Percentiles rank a stretch among this genome's conserved stretches.
Evolutionary conservation across 2,888 invertebrate species (phyloP).

Genomic region (Taenaris catops): DNA sequence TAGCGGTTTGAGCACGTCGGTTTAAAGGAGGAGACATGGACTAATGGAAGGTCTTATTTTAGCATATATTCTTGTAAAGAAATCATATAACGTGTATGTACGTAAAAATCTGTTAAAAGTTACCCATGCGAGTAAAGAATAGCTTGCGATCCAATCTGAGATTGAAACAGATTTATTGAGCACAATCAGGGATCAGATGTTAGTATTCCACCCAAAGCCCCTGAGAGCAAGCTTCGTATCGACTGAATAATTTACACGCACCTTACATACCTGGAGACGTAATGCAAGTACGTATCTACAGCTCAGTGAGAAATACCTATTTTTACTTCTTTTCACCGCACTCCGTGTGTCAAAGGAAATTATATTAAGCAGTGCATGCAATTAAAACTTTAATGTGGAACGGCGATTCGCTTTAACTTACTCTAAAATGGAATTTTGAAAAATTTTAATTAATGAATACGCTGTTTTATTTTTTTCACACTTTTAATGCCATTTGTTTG

Average conservation of each 20-base stretch:
- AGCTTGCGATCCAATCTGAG: conserved; percentile 9
- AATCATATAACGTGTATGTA: too few species aligned
- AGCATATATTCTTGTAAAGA: too few species aligned
- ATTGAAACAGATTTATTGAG: conserved; percentile 56
- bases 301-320: conserved; percentile 40
- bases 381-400: conserved; percentile 19
- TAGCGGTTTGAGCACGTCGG: too few species aligned
- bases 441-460: conserved; percentile 8
- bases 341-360: conserved; percentile 16
- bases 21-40: too few species aligned
- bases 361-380: conserved; percentile 18
- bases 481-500: too few species aligned
- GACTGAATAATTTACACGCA: conserved; percentile 71
- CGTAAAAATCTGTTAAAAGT: neutral
- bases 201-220: conserved; percentile 66
- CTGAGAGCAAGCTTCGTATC: conserved; percentile 53
- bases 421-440: conserved; percentile 9
- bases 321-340: conserved; percentile 16
- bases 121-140: conserved; percentile 10
- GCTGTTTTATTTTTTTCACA: neutral
- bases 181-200: conserved; percentile 72
- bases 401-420: conserved; percentile 10
- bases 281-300: conserved; percentile 32
- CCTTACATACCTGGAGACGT: conserved; percentile 32
- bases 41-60: neutral